Evolutionary conservation across 2,888 invertebrate species (phyloP).

Genomic region (Eumerus sabulonum): DNA sequence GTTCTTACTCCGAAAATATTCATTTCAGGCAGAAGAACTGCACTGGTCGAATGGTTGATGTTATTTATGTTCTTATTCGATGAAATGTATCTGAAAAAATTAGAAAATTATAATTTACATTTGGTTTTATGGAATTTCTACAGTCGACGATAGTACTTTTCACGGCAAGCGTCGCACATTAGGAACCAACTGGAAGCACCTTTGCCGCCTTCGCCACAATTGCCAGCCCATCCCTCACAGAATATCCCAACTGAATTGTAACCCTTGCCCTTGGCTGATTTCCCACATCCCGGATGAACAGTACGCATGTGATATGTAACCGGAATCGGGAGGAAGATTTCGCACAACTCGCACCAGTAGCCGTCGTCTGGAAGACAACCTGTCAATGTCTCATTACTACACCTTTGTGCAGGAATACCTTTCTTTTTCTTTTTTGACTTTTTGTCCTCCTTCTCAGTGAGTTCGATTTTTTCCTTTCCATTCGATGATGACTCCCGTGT

Average conservation of each 20-base stretch:
- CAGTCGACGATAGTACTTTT: conserved; percentile 80
- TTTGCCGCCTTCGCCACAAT: conserved; percentile 91
- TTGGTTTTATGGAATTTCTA: conserved; percentile 73
- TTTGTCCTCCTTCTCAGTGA: conserved; percentile 75
- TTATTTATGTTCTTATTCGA: conserved; percentile 77
- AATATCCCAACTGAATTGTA: conserved; percentile 95
- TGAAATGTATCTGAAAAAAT: conserved; percentile 73
- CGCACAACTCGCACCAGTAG: conserved; percentile 91
- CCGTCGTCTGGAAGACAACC: conserved; percentile 73
- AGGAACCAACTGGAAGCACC: conserved; percentile 93
- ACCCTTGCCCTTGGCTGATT: conserved; percentile 90
- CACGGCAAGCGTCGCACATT: conserved; percentile 94
- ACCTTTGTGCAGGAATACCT: too few relatives aligned
- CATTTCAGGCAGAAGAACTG: conserved; percentile 75
- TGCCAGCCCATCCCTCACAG: conserved; percentile 92
- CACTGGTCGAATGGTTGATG: conserved; percentile 75
- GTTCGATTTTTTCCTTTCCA: conserved; percentile 68
- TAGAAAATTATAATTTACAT: neutral
- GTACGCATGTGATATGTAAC: conserved; percentile 95
- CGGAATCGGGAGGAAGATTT: conserved; percentile 85
- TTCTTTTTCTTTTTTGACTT: conserved; percentile 77
- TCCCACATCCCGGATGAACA: conserved; percentile 94
- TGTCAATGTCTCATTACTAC: too few relatives aligned
- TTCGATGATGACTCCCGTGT: conserved; percentile 50
- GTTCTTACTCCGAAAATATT: conserved; percentile 78